Conservation (phyloP, 2,888 invertebrate species). For the Cylindroiulus punctatus region DNA sequence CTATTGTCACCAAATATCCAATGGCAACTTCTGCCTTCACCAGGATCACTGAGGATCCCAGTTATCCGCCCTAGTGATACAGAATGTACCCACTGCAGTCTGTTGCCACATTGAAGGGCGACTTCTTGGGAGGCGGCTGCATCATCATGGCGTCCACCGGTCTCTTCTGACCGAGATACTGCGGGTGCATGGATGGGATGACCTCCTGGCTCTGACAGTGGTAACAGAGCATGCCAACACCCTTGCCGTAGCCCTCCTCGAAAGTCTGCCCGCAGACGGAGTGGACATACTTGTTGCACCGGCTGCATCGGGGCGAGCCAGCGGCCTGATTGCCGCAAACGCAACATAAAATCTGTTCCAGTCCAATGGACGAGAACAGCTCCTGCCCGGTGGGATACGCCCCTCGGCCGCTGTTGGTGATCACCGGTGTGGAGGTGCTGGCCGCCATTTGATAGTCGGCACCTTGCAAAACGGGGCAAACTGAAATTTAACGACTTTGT, state of each 20-base stretch:
- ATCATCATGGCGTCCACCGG: conserved; percentile 9
- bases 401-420: not conserved
- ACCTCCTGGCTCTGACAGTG: not conserved
- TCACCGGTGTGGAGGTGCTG: not conserved
- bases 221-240: not conserved
- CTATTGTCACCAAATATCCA: not conserved
- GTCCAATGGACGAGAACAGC: not conserved
- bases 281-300: not conserved
- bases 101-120: not conserved
- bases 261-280: not conserved
- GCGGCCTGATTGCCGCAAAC: not conserved
- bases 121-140: not conserved
- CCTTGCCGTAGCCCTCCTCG: not conserved
- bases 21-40: not conserved
- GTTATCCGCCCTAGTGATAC: not conserved
- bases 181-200: not conserved
- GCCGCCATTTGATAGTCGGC: not conserved
- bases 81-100: not conserved
- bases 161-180: not conserved
- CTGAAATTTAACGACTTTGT: not conserved
- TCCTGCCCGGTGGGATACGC: not conserved
- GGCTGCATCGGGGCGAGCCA: not conserved
- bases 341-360: not conserved
- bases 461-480: not conserved
- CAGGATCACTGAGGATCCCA: too few relatives aligned